These are phyloP conservation scores for Herpailurus yagouaroundi DNA, from an alignment of 2,113 vertebrate genomes.

Conservation along the genomic window DNA sequence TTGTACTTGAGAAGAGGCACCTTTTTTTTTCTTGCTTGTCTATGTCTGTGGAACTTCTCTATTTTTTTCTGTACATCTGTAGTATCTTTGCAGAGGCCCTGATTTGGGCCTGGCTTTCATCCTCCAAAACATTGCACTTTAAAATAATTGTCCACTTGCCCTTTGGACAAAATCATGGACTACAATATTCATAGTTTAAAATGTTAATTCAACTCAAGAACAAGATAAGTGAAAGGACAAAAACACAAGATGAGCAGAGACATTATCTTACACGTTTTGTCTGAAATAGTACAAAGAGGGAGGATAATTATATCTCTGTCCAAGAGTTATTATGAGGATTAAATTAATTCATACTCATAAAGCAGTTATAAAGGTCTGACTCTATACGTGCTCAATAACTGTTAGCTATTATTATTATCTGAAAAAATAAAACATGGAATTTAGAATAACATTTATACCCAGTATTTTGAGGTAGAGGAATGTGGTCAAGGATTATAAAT, in stretches of 20 bases:
- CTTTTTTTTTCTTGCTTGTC: background rate
- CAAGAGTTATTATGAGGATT: background rate
- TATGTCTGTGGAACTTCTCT: background rate
- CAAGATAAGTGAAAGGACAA: background rate
- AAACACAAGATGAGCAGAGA: background rate
- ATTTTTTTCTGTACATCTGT: background rate
- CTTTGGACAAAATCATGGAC: background rate
- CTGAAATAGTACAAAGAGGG: background rate
- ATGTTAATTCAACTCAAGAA: background rate
- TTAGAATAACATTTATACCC: background rate
- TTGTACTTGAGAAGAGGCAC: background rate
- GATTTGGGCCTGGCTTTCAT: background rate
- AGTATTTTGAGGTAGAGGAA: background rate
- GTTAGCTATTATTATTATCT: background rate
- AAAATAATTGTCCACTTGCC: background rate
- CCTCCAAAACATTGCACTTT: background rate
- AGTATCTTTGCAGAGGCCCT: background rate
- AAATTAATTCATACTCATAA: background rate
- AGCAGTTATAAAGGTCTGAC: background rate
- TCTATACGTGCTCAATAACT: background rate
- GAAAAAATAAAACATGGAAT: background rate
- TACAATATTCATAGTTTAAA: background rate
- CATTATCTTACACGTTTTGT: background rate
- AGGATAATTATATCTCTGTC: background rate
- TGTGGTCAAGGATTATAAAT: background rate